Base-by-base conservation (phyloP, 2,888 invertebrate genomes). In the Tenthredo amoena region DNA sequence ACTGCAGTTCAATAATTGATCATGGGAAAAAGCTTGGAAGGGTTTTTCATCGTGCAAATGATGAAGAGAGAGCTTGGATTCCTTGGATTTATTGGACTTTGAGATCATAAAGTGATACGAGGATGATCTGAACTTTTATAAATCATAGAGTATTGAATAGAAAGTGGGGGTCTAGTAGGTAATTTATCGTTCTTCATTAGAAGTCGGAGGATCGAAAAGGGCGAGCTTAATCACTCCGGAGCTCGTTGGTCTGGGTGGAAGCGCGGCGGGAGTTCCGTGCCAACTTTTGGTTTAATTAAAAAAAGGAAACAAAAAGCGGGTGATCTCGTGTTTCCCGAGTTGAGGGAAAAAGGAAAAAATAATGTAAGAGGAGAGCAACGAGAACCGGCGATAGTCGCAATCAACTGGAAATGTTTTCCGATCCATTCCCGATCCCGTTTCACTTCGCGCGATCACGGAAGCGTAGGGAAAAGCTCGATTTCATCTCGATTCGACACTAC, bases 211-310 rank as follows among this genome's bases (percentile, higher is more conserved):
- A 47, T 40, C 81, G 81, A 62, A 81, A 62, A 37, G 81, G 81
- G 81, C 62, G 81, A 62, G 62, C 34, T 81, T 81, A 81, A 81
- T 81, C 81, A 81, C 81, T 62, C 40, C 58, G 74, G 47, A 6
- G 21, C 74, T 43, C 21, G 40, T 74, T 26, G 74, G 37, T 15
- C 26, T 6, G 26, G 43, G 76, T 5, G 58, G 10, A 9, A 2
- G 34, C 55, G 10, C 58, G 81, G 40, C 58, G 58, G 81, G 81
- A 58, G 37, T 21, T 87, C 86, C 87, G 86, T 79, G 87, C 88
- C 86, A 87, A 87, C 88, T 88, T 89, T 89, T 87, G 88, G 88
- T 90, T 90, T 90, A 89, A 90, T 90, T 90, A 90, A 90, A 90
- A 88, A 89, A 89, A 87, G 87, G 87, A 87, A 81, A 37, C 34